Base-by-base conservation (phyloP, 2,888 invertebrate species). In the Rhagophthalmus giganteus region DNA sequence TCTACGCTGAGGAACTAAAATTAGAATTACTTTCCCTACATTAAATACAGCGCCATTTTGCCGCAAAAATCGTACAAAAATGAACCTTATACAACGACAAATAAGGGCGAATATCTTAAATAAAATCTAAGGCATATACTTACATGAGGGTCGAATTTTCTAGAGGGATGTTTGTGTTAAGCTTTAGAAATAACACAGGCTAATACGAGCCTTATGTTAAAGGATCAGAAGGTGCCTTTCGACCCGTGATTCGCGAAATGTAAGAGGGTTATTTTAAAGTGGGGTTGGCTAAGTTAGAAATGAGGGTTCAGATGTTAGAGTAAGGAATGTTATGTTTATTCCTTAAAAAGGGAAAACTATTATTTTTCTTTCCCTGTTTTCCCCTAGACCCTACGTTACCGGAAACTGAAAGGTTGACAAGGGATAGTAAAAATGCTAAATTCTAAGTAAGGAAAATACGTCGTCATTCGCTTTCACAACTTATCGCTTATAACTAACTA, bases 21-120 rank as follows among this genome's bases (percentile, higher is more conserved):
- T 68, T 65, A 67, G 69, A 67, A 71, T 71, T 71, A 72, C 71
- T 71, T 69, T 70, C 72, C 71, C 69, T 69, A 71, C 71, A 72
- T 72, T 71, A 71, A 72, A 72, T 72, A 70, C 60, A 59, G 63
- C 71, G 71, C 72, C 72, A 72, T 72, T 72, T 71, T 70, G 68
- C 60, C 55, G 54, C 64, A 67, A 70, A 69, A 70, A 67, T 66
- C 65, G 66, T 35, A 60, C 66, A 66, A 69, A 67, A 61, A 57
- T 66, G 63, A 58, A 62, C 71, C 70, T 69, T 69, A 70, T 64
- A 60, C 58, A 50, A 45, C 54, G 59, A 33, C 46, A 55, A 60
- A 66, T 65, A 70, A 67, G 68, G 70, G 64, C 60, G 67, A 64
- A 58, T 66, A 59, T 69, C 69, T 69, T 69, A 69, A 68, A 69